These are phyloP conservation scores for Enteromius trimaculatus DNA, from an alignment of 2,797 vertebrate genomes.

Conservation along the genomic window DNA sequence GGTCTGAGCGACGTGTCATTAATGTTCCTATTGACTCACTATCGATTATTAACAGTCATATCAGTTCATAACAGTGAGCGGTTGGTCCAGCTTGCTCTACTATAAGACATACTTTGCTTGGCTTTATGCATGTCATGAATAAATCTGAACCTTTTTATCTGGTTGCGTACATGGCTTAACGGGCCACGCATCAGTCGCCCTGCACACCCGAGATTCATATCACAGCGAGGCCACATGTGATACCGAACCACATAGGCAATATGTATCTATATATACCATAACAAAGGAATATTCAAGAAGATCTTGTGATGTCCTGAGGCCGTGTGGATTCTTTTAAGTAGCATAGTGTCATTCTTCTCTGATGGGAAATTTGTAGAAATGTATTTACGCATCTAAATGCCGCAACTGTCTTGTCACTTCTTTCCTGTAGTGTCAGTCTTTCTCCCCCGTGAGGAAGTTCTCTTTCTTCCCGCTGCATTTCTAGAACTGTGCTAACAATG, in stretches of 20 bases:
- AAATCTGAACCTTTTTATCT: slow-evolving; percentile 69
- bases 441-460: slow-evolving; percentile 79
- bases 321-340: slow-evolving; percentile 66
- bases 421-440: slow-evolving; percentile 75
- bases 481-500: slow-evolving; percentile 96
- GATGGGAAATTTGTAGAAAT: slow-evolving; percentile 89
- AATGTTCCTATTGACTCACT: slow-evolving; percentile 50
- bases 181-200: slow-evolving; percentile 3
- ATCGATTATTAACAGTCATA: slow-evolving; percentile 59
- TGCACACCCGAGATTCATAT: slow-evolving; percentile 42
- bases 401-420: slow-evolving; percentile 73
- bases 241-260: slow-evolving; percentile 47
- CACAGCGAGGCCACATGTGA: slow-evolving; percentile 43
- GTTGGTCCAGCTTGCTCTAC: slow-evolving; percentile 59
- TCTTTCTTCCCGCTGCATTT: slow-evolving; percentile 93
- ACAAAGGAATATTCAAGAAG: slow-evolving; percentile 50
- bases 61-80: slow-evolving; percentile 66
- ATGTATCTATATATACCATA: slow-evolving; percentile 58
- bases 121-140: slow-evolving; percentile 78
- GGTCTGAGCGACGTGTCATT: slow-evolving; percentile 48
- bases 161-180: slow-evolving; percentile 45
- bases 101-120: slow-evolving; percentile 71
- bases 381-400: slow-evolving; percentile 83
- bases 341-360: slow-evolving; percentile 69
- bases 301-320: slow-evolving; percentile 63